These are phyloP conservation scores for Heliconius ethilla DNA, from an alignment of 2,888 invertebrate genomes.

Conservation along the genomic window DNA sequence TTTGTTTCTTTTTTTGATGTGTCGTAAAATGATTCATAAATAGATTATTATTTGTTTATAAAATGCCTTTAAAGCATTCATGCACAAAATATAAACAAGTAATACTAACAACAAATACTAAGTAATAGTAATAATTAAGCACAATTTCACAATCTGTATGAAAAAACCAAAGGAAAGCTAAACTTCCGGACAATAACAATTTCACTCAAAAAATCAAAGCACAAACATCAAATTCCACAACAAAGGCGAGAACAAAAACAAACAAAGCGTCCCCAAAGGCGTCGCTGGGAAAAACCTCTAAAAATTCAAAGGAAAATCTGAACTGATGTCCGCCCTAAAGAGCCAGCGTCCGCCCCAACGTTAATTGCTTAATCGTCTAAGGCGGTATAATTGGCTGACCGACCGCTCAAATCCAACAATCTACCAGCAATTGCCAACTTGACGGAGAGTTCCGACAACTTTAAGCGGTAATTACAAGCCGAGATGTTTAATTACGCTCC, in stretches of 20 bases:
- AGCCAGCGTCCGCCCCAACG: constrained; percentile 74
- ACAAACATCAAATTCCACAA: constrained; percentile 39
- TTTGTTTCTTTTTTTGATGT: too few species aligned
- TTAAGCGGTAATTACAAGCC: constrained; percentile 78
- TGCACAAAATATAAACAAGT: too few species aligned
- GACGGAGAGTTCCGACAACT: constrained; percentile 62
- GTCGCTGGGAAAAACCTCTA: constrained; percentile 48
- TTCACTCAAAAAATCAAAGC: constrained; percentile 33
- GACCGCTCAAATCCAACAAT: constrained; percentile 72
- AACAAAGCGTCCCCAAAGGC: constrained; percentile 44
- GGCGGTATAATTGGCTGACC: constrained; percentile 75
- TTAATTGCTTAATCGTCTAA: constrained; percentile 80
- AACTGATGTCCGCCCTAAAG: constrained; percentile 60
- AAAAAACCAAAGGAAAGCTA: background rate
- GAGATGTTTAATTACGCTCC: constrained; percentile 79
- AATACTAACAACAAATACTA: too few species aligned
- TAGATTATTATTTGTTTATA: too few species aligned
- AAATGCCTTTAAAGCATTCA: too few species aligned
- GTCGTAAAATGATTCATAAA: too few species aligned
- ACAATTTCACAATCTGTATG: too few species aligned
- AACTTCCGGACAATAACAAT: background rate
- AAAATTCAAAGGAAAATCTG: constrained; percentile 65
- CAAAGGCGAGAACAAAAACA: constrained; percentile 42
- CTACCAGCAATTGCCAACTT: constrained; percentile 64
- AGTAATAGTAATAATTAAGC: too few species aligned